Percentiles rank a stretch among this genome's conserved stretches.
Conservation (phyloP, 1,140 invertebrate species). For the Papilio helenus region DNA sequence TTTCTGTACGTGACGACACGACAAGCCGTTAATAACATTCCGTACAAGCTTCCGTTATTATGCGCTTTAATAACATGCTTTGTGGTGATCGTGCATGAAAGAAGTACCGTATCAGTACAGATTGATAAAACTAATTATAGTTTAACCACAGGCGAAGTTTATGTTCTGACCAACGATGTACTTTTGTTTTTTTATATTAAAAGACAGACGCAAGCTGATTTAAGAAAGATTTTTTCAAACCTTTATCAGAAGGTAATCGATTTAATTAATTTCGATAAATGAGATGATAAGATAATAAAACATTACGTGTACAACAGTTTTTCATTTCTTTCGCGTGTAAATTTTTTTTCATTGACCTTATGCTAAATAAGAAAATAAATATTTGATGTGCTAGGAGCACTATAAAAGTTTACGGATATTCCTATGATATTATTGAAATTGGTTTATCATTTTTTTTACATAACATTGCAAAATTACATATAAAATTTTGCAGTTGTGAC, state of each 20-base stretch:
- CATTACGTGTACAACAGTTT: neutral
- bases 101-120: constrained; percentile 8
- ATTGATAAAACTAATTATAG: constrained; percentile 10
- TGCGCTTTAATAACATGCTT: constrained; percentile 22
- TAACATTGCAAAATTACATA: no score
- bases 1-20: constrained; percentile 32
- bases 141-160: neutral
- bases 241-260: neutral
- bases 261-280: neutral
- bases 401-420: neutral
- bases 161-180: neutral
- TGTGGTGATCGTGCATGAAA: constrained; percentile 14
- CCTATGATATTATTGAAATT: neutral
- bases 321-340: constrained; percentile 7
- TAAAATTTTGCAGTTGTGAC: no score
- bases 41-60: constrained; percentile 23
- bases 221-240: no score
- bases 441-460: no score
- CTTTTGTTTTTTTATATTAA: no score
- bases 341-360: constrained; percentile 6
- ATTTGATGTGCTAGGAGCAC: neutral
- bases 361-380: constrained; percentile 6
- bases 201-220: no score
- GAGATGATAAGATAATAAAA: neutral
- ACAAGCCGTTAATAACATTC: constrained; percentile 21